A percentile compares a stretch with the other conserved stretches of the same genome.
Evolutionary conservation across 1,140 invertebrate species (phyloP).

Genomic region (Drosophila paulistorum): DNA sequence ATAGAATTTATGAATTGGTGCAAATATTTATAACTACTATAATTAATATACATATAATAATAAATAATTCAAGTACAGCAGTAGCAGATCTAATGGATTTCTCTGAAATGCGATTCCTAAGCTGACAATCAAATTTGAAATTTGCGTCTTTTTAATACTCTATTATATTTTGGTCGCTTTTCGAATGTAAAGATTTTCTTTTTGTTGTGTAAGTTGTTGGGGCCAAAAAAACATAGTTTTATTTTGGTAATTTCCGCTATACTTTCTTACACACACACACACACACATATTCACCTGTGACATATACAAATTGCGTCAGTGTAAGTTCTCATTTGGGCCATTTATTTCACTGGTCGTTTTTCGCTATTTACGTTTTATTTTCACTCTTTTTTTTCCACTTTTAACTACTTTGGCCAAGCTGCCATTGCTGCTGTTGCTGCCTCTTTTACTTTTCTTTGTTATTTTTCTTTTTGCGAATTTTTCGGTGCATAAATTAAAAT

Average conservation of each 20-base stretch:
- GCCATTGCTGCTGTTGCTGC: background rate
- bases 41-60: too few species aligned
- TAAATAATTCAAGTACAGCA: too few species aligned
- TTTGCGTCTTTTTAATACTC: too few species aligned
- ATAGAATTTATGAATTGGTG: too few species aligned
- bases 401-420: slow-evolving; percentile 57
- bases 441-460: background rate
- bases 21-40: too few species aligned
- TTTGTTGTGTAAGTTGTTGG: background rate
- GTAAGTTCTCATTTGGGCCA: slow-evolving; percentile 69
- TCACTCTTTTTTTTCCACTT: slow-evolving; percentile 40
- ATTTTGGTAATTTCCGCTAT: slow-evolving; percentile 50
- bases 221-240: too few species aligned
- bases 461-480: slow-evolving; percentile 59
- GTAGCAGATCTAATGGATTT: too few species aligned
- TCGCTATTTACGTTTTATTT: slow-evolving; percentile 29
- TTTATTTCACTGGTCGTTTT: slow-evolving; percentile 48
- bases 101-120: too few species aligned
- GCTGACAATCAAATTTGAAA: too few species aligned
- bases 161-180: too few species aligned
- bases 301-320: slow-evolving; percentile 63
- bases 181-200: too few species aligned
- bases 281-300: slow-evolving; percentile 41
- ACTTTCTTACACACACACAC: slow-evolving; percentile 37
- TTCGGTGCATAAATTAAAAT: slow-evolving; percentile 82